Evolutionary conservation across 2,113 vertebrate genomes (phyloP), one percentile per base, ranked within the genome.

Genomic region (Nothocercus nigrocapillus): DNA sequence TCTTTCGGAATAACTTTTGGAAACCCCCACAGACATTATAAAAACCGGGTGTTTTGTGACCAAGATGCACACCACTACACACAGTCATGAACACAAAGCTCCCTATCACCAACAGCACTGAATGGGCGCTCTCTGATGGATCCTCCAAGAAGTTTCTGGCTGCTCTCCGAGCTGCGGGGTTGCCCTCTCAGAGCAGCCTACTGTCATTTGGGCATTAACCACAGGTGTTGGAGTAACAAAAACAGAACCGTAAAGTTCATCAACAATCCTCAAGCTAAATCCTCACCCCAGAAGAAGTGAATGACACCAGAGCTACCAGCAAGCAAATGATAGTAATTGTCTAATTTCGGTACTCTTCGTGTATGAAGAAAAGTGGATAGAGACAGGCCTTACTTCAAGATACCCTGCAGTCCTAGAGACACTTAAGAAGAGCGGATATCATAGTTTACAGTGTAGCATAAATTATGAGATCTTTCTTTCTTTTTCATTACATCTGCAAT

Each of bases 281-380:
- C 13, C 21, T 61, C 42, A 82, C 24, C 7, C 40, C 38, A 25
- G 6, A 79, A 91, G 25, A 70, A 74, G 54, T 10, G 28, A 56
- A 30, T 30, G 27, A 17, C 28, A 56, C 27, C 53, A 56, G 15
- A 30, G 54, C 69, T 32, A 79, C 1, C 47, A 34, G 19, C 36
- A 74, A 53, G 7, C 28, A 18, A 83, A 81, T 53, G 8, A 73
- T 2, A 77, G 4, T 38, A 53, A 61, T 62, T 59, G 4, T 49
- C 38, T 34, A 44, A 58, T 82, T 85, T 78, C 16, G n/a, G 42
- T 69, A 28, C 2, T 68, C 34, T 40, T 22, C 22, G 16, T 20
- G 54, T 5, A 32, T 0, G 1, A 90, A 83, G 49, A 69, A 86
- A 14, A 3, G 0, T 3, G 16, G 78, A 73, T 4, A 76, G 20